phyloP scores from a whole-genome alignment of 2,888 invertebrate genomes.

The Drosophila neonasuta region DNA sequence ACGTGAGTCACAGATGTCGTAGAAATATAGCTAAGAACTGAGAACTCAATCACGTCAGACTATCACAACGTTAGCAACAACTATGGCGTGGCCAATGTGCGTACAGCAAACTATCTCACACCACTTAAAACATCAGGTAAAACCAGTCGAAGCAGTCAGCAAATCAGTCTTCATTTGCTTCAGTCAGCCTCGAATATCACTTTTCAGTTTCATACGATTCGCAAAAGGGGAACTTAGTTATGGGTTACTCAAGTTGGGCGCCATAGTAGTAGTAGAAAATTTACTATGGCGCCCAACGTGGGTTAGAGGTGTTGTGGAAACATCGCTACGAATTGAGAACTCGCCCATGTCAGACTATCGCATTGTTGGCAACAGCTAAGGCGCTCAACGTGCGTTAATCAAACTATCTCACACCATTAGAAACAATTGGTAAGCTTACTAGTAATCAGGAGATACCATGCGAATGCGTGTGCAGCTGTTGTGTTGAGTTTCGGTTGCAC shows the following conservation, averaged over 20 bases:
- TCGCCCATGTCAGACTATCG: too few species aligned
- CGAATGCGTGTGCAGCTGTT: conserved; percentile 40
- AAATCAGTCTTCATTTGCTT: background rate
- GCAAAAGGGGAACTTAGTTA: too few species aligned
- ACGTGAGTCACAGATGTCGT: background rate
- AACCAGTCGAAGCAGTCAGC: background rate
- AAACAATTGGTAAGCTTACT: conserved; percentile 35
- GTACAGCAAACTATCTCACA: too few species aligned
- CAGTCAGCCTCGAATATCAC: conserved; percentile 8
- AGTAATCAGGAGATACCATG: conserved; percentile 37
- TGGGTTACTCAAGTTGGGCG: conserved; percentile 4
- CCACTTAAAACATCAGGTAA: too few species aligned
- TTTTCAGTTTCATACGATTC: background rate
- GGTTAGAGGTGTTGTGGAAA: too few species aligned
- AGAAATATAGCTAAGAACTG: too few species aligned
- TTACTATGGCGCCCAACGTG: background rate
- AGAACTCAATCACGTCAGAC: too few species aligned
- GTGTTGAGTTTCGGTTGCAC: conserved; percentile 16
- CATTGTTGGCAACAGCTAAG: too few species aligned
- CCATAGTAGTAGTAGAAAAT: background rate
- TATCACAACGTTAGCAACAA: too few species aligned
- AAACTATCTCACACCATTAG: background rate
- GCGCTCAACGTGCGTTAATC: too few species aligned
- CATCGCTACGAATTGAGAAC: too few species aligned
- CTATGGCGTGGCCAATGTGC: too few species aligned